A percentile compares a stretch with the other conserved stretches of the same genome.
These are phyloP conservation scores for Archips crataeganus DNA, from an alignment of 2,888 invertebrate genomes.

Conservation along the genomic window DNA sequence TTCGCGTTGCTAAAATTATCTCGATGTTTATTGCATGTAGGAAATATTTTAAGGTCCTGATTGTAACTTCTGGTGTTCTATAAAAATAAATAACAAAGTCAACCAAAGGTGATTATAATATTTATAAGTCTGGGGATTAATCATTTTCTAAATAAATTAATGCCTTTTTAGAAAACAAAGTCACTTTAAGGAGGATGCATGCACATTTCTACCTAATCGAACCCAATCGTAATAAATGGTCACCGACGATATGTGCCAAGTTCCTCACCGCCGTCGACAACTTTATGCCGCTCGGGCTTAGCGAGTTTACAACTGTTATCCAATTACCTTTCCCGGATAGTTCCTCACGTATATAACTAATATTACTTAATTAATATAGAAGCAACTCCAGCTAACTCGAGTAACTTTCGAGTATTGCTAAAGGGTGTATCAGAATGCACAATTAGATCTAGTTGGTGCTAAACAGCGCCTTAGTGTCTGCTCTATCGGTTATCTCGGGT, in stretches of 20 bases:
- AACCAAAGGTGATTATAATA: neutral
- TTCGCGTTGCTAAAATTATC: no score
- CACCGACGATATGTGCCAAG: constrained; percentile 23
- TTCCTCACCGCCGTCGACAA: constrained; percentile 25
- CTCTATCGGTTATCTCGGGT: neutral
- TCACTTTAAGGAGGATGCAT: neutral
- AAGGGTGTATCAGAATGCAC: constrained; percentile 21
- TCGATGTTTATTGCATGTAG: no score
- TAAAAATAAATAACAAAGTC: neutral
- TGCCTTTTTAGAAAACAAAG: neutral
- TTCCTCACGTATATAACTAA: constrained; percentile 24
- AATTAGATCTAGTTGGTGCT: constrained; percentile 13
- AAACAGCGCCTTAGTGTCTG: neutral
- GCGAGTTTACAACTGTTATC: constrained; percentile 39
- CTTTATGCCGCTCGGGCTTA: constrained; percentile 29
- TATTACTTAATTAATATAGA: constrained; percentile 25
- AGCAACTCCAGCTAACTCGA: constrained; percentile 12
- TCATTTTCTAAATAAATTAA: no score
- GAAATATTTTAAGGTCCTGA: neutral
- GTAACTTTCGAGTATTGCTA: constrained; percentile 13
- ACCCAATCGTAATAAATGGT: constrained; percentile 14
- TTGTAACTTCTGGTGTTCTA: neutral
- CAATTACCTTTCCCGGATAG: constrained; percentile 36
- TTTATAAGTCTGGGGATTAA: no score
- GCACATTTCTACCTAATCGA: neutral